Base-by-base conservation (phyloP, 1,140 invertebrate species). In the Drosophila miranda region DNA sequence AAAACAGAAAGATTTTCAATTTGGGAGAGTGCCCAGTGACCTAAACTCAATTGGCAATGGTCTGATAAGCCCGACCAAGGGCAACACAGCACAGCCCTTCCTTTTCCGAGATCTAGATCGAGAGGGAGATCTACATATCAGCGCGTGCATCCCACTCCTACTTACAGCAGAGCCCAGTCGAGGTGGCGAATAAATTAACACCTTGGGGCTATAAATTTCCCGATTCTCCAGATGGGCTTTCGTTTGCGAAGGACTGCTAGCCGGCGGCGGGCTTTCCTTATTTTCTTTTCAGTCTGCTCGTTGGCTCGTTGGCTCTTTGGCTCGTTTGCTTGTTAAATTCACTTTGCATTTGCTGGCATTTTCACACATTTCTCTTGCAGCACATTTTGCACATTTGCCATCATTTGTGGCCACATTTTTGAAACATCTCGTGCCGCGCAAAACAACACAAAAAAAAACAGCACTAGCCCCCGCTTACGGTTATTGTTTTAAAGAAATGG, bases 41-140 rank as follows among this genome's bases (percentile, higher is more conserved):
- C 82, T 87, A 83, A 88, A 88, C 82, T 62, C 71, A 48, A 64
- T 63, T 73, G 69, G 59, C 52, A 87, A 82, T 82, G 82, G 83
- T 87, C 82, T 87, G 63, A 87, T 87, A 73, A 88, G 64, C 57
- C 67, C 44, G 8, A 6, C 69, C 69, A 63, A 73, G 70, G 42
- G 70, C 59, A 55, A 21, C 34, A 38, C 30, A 71, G 42, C 53
- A 69, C 44, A 62, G 48, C 62, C 53, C 58, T 9, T 48, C 30
- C 58, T 9, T 48, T 23, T 26, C 49, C 5, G 38, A 45, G 55
- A 49, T 21, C 21, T 3, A 52, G 46, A 46, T 57, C 11, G 21
- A 11, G 38, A 42, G 44, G 28, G 34, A 44, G 34, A 30, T 38
- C 9, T 50, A 38, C 44, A 6, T 16, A 46, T 52, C 16, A n/a